Conservation (phyloP, 2,797 vertebrate species). For the Spinus olivaceus region DNA sequence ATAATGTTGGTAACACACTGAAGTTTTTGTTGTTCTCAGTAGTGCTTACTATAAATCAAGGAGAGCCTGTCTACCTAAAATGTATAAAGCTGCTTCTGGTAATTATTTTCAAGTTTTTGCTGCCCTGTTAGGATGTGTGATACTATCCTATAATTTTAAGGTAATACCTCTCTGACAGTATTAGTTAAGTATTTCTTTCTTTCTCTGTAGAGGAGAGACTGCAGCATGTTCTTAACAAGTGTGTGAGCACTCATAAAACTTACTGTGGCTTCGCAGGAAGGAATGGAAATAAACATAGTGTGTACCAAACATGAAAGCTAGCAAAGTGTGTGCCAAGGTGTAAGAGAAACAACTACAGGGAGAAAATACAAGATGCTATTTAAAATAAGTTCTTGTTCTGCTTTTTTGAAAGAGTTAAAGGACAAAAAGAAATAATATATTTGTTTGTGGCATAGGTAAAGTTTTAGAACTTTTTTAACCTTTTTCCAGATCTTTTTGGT, state of each 20-base stretch:
- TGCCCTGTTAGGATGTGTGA: background rate
- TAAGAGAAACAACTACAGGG: background rate
- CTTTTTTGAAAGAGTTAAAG: background rate
- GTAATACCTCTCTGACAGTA: background rate
- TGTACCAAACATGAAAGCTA: background rate
- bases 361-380: background rate
- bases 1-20: background rate
- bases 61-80: background rate
- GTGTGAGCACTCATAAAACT: background rate
- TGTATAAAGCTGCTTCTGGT: background rate
- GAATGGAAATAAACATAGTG: background rate
- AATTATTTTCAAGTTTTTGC: background rate
- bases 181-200: background rate
- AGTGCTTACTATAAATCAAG: background rate
- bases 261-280: background rate
- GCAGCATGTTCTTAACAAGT: background rate
- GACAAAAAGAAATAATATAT: background rate
- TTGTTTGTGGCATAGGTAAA: background rate
- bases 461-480: background rate
- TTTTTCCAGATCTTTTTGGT: background rate
- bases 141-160: background rate
- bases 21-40: background rate
- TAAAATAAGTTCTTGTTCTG: background rate
- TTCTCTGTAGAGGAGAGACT: background rate
- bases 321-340: background rate